Evolutionary conservation across 1,140 invertebrate species (phyloP).

Genomic region (Pachyrhynchus sulphureomaculatus): DNA sequence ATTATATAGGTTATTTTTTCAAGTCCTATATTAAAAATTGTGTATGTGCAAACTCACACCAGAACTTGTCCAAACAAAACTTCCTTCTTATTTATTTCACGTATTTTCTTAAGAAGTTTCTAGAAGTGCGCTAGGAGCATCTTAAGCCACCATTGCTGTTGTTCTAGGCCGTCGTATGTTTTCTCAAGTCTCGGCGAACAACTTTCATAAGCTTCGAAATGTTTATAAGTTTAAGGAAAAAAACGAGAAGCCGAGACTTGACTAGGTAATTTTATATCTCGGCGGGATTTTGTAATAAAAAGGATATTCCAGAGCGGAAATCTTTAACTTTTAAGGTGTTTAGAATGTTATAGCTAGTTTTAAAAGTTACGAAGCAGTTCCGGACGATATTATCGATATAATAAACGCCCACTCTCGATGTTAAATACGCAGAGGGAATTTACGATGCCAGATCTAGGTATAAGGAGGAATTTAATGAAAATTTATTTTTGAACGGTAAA

Average conservation of each 20-base stretch:
- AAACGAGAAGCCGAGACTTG: constrained; percentile 14
- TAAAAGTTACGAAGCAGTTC: no score
- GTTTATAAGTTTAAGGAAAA: constrained; percentile 25
- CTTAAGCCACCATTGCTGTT: constrained; percentile 13
- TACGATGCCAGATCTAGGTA: no score
- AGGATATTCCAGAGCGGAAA: neutral
- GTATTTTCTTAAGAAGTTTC: constrained; percentile 21
- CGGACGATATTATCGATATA: no score
- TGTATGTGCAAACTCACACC: constrained; percentile 5
- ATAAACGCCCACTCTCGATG: no score
- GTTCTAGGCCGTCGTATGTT: constrained; percentile 21
- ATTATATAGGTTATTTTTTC: no score
- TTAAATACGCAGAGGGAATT: no score
- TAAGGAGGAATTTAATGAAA: no score
- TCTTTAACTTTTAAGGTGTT: neutral
- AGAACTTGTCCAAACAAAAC: constrained; percentile 19
- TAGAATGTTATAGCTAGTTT: neutral
- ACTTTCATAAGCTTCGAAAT: constrained; percentile 25
- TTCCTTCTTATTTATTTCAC: constrained; percentile 20
- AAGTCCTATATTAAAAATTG: constrained; percentile 4
- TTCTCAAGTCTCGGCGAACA: constrained; percentile 11
- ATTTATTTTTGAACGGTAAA: no score
- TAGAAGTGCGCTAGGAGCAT: constrained; percentile 14
- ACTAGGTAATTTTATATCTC: constrained; percentile 17
- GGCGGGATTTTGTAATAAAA: constrained; percentile 17